phyloP scores from a whole-genome alignment of 2,888 invertebrate genomes.

The Carcina quercana region DNA sequence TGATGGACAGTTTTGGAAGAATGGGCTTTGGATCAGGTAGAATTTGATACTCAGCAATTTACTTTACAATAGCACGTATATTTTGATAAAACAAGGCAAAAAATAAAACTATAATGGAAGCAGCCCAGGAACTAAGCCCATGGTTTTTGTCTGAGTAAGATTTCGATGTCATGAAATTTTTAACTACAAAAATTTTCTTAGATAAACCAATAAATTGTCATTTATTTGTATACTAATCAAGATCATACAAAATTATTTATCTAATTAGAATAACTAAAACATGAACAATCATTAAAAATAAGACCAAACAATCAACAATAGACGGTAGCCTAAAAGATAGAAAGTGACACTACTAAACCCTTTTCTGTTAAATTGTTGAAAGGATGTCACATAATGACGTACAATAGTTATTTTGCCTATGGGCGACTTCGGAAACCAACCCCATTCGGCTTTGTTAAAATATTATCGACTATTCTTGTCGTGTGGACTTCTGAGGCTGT shows the following conservation, averaged over 20 bases:
- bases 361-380: constrained; percentile 67
- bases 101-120: no score
- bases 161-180: no score
- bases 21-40: constrained; percentile 60
- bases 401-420: constrained; percentile 68
- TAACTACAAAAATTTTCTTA: no score
- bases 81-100: constrained; percentile 6
- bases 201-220: no score
- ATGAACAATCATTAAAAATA: constrained; percentile 6
- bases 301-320: constrained; percentile 8
- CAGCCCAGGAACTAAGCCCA: no score
- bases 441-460: constrained; percentile 55
- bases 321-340: constrained; percentile 20
- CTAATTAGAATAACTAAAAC: constrained; percentile 14
- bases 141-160: no score
- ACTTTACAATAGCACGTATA: constrained; percentile 45
- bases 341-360: constrained; percentile 69
- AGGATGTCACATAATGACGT: constrained; percentile 58
- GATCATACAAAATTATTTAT: no score
- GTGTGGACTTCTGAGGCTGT: constrained; percentile 54
- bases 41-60: constrained; percentile 55
- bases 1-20: constrained; percentile 39
- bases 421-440: constrained; percentile 40
- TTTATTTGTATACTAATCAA: no score
- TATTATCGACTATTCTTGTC: constrained; percentile 56